These are phyloP conservation scores for Folsomia manolachei DNA, from an alignment of 2,888 invertebrate species.

Conservation along the genomic window DNA sequence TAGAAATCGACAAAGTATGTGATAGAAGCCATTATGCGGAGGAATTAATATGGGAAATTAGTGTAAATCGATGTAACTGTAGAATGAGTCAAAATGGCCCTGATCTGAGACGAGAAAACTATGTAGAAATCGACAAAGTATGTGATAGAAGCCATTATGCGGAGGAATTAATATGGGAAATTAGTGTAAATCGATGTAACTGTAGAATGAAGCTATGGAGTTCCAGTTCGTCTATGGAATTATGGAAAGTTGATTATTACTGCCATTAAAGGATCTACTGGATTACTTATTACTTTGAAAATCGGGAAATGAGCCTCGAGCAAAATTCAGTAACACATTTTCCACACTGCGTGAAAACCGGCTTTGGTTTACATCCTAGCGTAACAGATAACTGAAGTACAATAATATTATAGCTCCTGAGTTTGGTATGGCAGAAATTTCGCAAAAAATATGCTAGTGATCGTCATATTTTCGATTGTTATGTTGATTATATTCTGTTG, in stretches of 20 bases:
- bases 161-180: slow-evolving; percentile 17
- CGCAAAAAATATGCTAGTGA: no score
- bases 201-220: no score
- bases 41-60: slow-evolving; percentile 19
- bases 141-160: slow-evolving; percentile 13
- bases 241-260: neutral
- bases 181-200: slow-evolving; percentile 10
- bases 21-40: slow-evolving; percentile 12
- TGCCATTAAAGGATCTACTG: neutral
- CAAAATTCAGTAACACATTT: slow-evolving; percentile 1
- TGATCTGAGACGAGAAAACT: no score
- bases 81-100: no score
- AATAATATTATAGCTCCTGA: no score
- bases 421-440: no score
- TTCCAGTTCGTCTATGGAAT: no score
- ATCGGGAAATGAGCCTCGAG: slow-evolving; percentile 6
- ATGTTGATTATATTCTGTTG: no score
- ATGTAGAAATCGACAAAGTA: slow-evolving; percentile 7
- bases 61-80: slow-evolving; percentile 4
- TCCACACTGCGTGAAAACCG: neutral
- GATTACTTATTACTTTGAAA: neutral
- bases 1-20: slow-evolving; percentile 8
- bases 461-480: no score
- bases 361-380: no score
- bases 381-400: no score